Percentiles rank a stretch among this genome's conserved stretches.
phyloP scores from a whole-genome alignment of 2,888 invertebrate genomes.

The Mimumesa dahlbomi region DNA sequence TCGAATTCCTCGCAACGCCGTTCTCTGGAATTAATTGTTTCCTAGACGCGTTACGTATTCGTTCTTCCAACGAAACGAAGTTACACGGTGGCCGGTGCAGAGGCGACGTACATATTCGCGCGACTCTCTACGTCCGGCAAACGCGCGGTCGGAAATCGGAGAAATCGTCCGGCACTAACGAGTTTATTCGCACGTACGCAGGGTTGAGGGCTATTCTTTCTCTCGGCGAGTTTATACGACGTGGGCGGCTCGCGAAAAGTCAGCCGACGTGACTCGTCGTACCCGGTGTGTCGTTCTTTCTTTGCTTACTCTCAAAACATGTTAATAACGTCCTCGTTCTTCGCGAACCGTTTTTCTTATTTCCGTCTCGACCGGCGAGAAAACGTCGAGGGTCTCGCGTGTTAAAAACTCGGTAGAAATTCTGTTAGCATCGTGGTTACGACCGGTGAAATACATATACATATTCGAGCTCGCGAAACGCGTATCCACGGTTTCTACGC shows the following conservation, averaged over 20 bases:
- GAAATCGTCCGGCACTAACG: constrained; percentile 18
- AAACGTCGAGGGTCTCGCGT: too few relatives aligned
- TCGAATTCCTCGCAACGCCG: too few relatives aligned
- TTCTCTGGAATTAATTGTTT: too few relatives aligned
- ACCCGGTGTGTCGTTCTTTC: constrained; percentile 61
- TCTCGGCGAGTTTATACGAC: constrained; percentile 38
- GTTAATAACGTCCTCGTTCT: constrained; percentile 62
- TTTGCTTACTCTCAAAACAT: constrained; percentile 72
- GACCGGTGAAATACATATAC: too few relatives aligned
- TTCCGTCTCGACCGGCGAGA: not conserved
- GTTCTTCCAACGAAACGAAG: too few relatives aligned
- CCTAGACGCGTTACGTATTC: too few relatives aligned
- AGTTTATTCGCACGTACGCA: constrained; percentile 23
- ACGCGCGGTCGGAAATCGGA: constrained; percentile 4
- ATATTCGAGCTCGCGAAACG: too few relatives aligned
- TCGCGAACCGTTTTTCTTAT: constrained; percentile 13
- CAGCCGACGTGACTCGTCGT: constrained; percentile 65
- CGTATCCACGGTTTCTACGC: too few relatives aligned
- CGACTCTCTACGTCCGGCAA: too few relatives aligned
- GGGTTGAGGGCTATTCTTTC: constrained; percentile 16
- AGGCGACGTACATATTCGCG: too few relatives aligned
- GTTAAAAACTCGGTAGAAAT: not conserved
- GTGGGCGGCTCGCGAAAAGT: constrained; percentile 70
- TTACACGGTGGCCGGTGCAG: too few relatives aligned
- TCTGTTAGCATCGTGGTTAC: not conserved